Evolutionary conservation across 2,113 vertebrate genomes (phyloP), one percentile per base, ranked within the genome.

Genomic region (Cyanoramphus novaezelandiae): DNA sequence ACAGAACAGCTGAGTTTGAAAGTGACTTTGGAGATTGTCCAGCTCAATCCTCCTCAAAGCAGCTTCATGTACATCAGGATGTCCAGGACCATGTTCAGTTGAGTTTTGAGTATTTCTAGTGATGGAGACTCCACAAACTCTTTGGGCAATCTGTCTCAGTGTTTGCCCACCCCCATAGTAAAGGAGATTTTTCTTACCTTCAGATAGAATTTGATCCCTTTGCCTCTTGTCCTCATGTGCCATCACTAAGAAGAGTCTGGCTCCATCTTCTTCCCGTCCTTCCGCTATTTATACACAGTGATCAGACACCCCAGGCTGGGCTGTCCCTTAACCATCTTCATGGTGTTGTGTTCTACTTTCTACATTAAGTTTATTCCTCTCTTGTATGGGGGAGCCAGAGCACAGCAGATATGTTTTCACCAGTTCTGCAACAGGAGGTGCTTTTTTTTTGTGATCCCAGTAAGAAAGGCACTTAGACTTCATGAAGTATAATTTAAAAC

Each of bases 21-120:
- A 53, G 60, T 21, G 46, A 35, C 39, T 80, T 67, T 67, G 52
- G 60, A 72, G 44, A 37, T 7, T 41, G 39, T 29, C 23, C 18
- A 55, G 57, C 53, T 17, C 57, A 64, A 17, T 41, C 29, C 20
- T 47, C n/a, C n/a, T 70, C n/a, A 53, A 69, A 68, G n/a, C n/a
- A 82, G 39, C 24, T 63, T 63, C 47, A 55, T 29, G 28, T 82
- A 47, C 18, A 41, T 29, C 33, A 60, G 21, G 11, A 37, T 74
- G 27, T 25, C 35, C 35, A 50, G 37, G 8, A 21, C 24, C 1
- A 0, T 21, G 24, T 63, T n/a, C n/a, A 69, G 5, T 3, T 76
- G 39, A 5, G 16, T 46, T 68, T 82, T 82, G 33, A 60, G 52
- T 82, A 52, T 39, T 49, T 83, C 18, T 43, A 57, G 55, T 16